These are phyloP conservation scores for Murina feae DNA, from an alignment of 2,113 vertebrate genomes.

Conservation along the genomic window DNA sequence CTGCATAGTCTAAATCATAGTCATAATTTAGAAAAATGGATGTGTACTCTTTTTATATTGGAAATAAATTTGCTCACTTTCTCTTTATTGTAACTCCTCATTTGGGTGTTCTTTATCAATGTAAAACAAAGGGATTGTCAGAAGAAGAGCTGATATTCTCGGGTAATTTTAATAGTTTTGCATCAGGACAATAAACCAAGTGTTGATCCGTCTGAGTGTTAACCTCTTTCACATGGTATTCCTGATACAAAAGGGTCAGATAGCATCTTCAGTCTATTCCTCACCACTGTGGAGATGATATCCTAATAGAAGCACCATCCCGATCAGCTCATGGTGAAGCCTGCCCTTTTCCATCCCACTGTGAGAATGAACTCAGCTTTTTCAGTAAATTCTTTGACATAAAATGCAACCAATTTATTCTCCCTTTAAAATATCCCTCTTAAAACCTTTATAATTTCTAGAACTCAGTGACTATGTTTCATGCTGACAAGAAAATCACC, in stretches of 20 bases:
- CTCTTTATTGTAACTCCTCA: background rate
- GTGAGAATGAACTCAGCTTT: background rate
- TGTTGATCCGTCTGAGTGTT: background rate
- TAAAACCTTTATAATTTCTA: background rate
- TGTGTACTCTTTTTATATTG: background rate
- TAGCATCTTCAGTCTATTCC: rapidly evolving
- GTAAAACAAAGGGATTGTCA: background rate
- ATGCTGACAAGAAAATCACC: background rate
- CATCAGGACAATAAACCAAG: background rate
- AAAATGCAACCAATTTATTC: background rate
- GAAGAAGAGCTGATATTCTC: background rate
- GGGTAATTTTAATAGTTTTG: background rate
- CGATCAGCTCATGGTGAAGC: rapidly evolving
- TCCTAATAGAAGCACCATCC: background rate
- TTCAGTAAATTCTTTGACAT: background rate
- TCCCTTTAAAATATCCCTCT: background rate
- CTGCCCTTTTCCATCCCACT: rapidly evolving
- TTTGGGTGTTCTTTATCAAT: background rate
- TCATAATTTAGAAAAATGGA: background rate
- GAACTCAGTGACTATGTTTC: background rate
- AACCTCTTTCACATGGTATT: rapidly evolving
- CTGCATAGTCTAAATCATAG: background rate
- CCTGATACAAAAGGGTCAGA: background rate
- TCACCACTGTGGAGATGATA: rapidly evolving
- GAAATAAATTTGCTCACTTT: background rate